Conservation (phyloP, 2,888 invertebrate genomes). For the Argyresthia albistria region DNA sequence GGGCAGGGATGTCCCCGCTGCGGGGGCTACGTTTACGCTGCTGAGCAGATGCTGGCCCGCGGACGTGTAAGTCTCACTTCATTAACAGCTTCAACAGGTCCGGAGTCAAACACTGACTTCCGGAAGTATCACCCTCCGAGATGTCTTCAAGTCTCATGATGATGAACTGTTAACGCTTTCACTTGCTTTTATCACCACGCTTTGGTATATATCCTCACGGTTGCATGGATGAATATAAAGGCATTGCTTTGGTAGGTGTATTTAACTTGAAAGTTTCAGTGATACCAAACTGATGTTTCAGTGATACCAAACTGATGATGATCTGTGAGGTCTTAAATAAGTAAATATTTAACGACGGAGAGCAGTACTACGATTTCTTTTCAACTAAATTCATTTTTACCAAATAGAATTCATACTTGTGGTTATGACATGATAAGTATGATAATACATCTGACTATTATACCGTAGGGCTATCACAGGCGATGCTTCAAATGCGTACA, state of each 20-base stretch:
- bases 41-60: conserved; percentile 93
- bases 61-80: conserved; percentile 79
- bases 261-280: no score
- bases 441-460: conserved; percentile 20
- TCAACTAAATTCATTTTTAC: no score
- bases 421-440: no score
- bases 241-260: no score
- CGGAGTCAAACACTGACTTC: not conserved
- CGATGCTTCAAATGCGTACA: conserved; percentile 91
- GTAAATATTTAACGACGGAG: no score
- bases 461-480: conserved; percentile 87
- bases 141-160: not conserved
- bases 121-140: not conserved
- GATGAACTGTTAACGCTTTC: not conserved
- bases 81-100: not conserved
- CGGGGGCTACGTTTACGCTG: conserved; percentile 91
- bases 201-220: no score
- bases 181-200: not conserved
- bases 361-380: no score
- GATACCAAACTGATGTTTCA: no score
- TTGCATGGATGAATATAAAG: no score
- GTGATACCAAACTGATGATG: no score
- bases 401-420: no score
- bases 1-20: conserved; percentile 92
- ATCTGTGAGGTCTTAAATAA: no score